These are phyloP conservation scores for Microctonus brassicae DNA, from an alignment of 2,888 invertebrate species.

Conservation along the genomic window DNA sequence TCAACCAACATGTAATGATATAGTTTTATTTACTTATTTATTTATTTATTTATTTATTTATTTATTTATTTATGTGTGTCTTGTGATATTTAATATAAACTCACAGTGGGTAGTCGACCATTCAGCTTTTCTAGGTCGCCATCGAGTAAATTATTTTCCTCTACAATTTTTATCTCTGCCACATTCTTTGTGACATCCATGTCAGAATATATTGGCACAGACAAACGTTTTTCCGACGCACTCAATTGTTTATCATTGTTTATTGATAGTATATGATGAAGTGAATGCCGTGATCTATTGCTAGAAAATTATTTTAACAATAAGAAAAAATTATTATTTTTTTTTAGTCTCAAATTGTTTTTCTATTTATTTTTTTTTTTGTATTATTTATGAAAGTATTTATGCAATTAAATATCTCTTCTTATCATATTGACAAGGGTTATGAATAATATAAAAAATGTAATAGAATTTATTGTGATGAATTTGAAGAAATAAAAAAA, in stretches of 20 bases:
- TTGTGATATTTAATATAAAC: slow-evolving; percentile 10
- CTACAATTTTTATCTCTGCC: slow-evolving; percentile 58
- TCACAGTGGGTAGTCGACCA: slow-evolving; percentile 63
- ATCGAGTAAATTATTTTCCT: slow-evolving; percentile 64
- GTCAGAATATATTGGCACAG: slow-evolving; percentile 63
- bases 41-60: too few relatives aligned
- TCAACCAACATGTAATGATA: slow-evolving; percentile 1
- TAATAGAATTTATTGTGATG: too few relatives aligned
- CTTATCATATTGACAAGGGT: too few relatives aligned
- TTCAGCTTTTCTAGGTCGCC: slow-evolving; percentile 63
- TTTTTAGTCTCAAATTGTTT: too few relatives aligned
- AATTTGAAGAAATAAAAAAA: too few relatives aligned
- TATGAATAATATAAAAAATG: too few relatives aligned
- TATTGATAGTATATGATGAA: slow-evolving; percentile 57
- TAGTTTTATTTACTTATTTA: too few relatives aligned
- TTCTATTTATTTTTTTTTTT: background rate
- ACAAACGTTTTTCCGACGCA: slow-evolving; percentile 62
- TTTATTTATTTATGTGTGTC: background rate
- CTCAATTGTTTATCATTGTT: slow-evolving; percentile 55
- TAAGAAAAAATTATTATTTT: too few relatives aligned
- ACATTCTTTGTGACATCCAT: slow-evolving; percentile 56
- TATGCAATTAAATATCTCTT: too few relatives aligned
- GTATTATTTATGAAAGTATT: background rate
- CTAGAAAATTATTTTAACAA: background rate
- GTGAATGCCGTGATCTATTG: slow-evolving; percentile 59